Percentiles rank a stretch among this genome's conserved stretches.
Conservation (phyloP, 2,113 vertebrate species). For the Festucalex cinctus region DNA sequence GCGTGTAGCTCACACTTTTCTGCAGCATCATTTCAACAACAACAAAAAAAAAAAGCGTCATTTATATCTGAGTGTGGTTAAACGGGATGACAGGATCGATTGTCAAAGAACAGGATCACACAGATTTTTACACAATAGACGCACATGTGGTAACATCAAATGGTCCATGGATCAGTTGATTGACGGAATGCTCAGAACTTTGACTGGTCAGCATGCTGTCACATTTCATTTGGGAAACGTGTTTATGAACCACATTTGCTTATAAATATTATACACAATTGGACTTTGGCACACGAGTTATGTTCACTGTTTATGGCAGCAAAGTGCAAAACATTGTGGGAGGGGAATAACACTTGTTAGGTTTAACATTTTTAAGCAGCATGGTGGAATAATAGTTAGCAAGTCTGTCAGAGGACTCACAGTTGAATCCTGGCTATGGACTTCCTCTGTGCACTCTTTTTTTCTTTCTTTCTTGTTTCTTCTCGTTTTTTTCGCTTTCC, state of each 20-base stretch:
- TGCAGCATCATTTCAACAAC: background rate
- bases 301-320: background rate
- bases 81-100: slow-evolving; percentile 25
- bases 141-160: slow-evolving; percentile 42
- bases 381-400: no score
- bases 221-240: background rate
- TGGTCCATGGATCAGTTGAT: slow-evolving; percentile 10
- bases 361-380: no score
- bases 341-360: no score
- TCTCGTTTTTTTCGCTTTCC: no score
- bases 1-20: slow-evolving; percentile 35
- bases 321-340: background rate
- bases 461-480: background rate
- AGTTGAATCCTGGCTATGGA: background rate
- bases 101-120: slow-evolving; percentile 45
- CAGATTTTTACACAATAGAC: slow-evolving; percentile 36
- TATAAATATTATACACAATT: background rate
- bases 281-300: background rate
- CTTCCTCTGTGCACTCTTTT: background rate
- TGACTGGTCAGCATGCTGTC: slow-evolving; percentile 14
- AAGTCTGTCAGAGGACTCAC: background rate
- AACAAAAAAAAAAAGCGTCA: background rate
- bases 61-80: slow-evolving; percentile 17
- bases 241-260: background rate
- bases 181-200: background rate